Base-by-base conservation (phyloP, 1,140 invertebrate species). In the Argopecten irradians region DNA sequence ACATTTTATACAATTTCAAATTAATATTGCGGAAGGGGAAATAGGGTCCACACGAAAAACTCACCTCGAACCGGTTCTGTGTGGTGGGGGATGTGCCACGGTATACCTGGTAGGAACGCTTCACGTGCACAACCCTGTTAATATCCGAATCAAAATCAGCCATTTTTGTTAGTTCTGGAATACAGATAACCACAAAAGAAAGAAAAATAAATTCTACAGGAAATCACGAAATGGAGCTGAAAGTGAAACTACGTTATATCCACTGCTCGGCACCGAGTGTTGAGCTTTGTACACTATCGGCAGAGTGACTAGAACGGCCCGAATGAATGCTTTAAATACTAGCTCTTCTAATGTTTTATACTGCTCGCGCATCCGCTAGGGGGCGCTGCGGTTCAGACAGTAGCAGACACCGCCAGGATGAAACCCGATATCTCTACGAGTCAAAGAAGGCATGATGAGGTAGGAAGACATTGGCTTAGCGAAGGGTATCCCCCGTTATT, bases 41-140 rank as follows among this genome's bases (percentile, higher is more conserved):
- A 71, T 22, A n/a, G 55, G 16, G n/a, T 71, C n/a, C 55, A 71
- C 55, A 71, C 55, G 3, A 71, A 71, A 71, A 16, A 90, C 93
- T 90, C 91, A 95, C 94, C 93, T 95, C 94, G 87, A 94, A 86
- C 83, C 94, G 91, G 92, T 94, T 95, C 90, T 93, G 93, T 33
- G 93, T 93, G 83, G 92, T 88, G 2, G 94, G 94, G 13, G 94
- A 94, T 46, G 92, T 92, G 19, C 94, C 94, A 11, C 94, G 88
- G 93, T 94, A 95, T 33, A 95, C 93, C 90, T 94, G 93, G 92
- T 94, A 95, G 41, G 92, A 89, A 36, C 92, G 90, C 41, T 89
- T 87, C 36, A 90, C 88, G 55, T 91, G 91, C 19, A 89, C 88
- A 43, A 90, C 39, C 36, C 88, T 89, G 9, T 88, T 89, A 33